These are phyloP conservation scores for Symphodus melops DNA, from an alignment of 2,113 vertebrate genomes.

Conservation along the genomic window DNA sequence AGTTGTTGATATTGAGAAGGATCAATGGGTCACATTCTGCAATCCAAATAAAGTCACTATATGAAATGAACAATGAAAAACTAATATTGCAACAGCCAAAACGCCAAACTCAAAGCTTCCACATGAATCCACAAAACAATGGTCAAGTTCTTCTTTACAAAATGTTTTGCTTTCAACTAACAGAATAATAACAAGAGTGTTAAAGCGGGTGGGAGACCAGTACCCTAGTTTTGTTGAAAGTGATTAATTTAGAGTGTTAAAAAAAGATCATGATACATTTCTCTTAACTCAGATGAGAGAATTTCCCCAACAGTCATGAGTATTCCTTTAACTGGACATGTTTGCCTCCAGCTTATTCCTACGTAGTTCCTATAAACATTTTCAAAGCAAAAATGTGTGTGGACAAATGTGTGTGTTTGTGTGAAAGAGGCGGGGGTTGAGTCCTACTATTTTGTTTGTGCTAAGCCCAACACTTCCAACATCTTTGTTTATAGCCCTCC, in stretches of 20 bases:
- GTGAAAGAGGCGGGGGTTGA: slow-evolving; percentile 14
- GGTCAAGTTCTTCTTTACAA: too few species aligned
- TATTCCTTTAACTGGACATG: background rate
- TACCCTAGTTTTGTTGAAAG: background rate
- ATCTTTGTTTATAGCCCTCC: slow-evolving; percentile 68
- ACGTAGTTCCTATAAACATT: slow-evolving; percentile 42
- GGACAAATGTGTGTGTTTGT: background rate
- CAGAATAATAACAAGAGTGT: background rate
- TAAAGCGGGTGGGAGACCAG: background rate
- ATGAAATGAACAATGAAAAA: too few species aligned
- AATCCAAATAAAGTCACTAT: too few species aligned
- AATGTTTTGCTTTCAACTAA: background rate
- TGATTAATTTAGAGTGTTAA: too few species aligned
- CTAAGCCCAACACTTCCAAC: slow-evolving; percentile 62
- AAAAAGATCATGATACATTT: background rate
- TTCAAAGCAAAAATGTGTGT: slow-evolving; percentile 36
- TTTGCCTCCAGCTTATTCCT: slow-evolving; percentile 7
- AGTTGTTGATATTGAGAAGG: too few species aligned
- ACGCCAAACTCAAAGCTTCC: too few species aligned
- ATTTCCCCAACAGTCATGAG: background rate
- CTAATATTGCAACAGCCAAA: too few species aligned
- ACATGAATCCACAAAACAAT: too few species aligned
- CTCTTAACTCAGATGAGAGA: background rate
- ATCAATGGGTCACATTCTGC: too few species aligned
- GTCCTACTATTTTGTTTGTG: slow-evolving; percentile 65